Conservation (phyloP, 2,888 invertebrate species). For the Drosophila sordidula region DNA sequence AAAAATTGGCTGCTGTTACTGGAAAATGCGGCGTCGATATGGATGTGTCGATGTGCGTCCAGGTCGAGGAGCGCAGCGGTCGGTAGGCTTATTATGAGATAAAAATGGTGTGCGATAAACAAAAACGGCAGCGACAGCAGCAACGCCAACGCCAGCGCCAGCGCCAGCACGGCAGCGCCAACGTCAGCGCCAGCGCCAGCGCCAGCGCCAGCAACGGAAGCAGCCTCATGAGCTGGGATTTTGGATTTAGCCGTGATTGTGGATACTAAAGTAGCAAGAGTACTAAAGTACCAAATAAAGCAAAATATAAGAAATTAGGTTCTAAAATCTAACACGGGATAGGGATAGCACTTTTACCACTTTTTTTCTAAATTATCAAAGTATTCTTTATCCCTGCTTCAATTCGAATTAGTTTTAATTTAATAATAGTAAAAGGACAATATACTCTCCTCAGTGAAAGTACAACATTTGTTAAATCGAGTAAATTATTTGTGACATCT, state of each 20-base stretch:
- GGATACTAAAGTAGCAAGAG: not conserved
- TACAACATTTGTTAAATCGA: too few species aligned
- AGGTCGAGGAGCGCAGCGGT: slow-evolving; percentile 63
- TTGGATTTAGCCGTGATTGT: slow-evolving; percentile 2
- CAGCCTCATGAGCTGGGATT: slow-evolving; percentile 7
- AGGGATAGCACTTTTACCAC: too few species aligned
- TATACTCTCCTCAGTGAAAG: too few species aligned
- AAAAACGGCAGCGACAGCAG: slow-evolving; percentile 58
- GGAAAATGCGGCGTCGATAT: slow-evolving; percentile 32
- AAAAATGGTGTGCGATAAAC: slow-evolving; percentile 77
- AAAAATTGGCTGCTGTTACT: slow-evolving; percentile 62
- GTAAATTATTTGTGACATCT: too few species aligned
- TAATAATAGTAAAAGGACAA: too few species aligned
- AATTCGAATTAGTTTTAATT: too few species aligned
- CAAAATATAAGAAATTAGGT: too few species aligned
- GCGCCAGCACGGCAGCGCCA: slow-evolving; percentile 18
- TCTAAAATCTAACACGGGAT: too few species aligned
- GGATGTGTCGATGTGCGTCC: slow-evolving; percentile 32
- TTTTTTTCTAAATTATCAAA: too few species aligned
- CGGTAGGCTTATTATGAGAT: slow-evolving; percentile 84
- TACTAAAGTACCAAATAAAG: too few species aligned
- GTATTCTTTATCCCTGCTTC: too few species aligned
- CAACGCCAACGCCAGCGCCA: slow-evolving; percentile 4
- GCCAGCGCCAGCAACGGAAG: slow-evolving; percentile 11
- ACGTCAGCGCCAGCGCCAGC: slow-evolving; percentile 16